phyloP scores from a whole-genome alignment of 1,140 invertebrate species.

The Neoseiulus cucumeris region DNA sequence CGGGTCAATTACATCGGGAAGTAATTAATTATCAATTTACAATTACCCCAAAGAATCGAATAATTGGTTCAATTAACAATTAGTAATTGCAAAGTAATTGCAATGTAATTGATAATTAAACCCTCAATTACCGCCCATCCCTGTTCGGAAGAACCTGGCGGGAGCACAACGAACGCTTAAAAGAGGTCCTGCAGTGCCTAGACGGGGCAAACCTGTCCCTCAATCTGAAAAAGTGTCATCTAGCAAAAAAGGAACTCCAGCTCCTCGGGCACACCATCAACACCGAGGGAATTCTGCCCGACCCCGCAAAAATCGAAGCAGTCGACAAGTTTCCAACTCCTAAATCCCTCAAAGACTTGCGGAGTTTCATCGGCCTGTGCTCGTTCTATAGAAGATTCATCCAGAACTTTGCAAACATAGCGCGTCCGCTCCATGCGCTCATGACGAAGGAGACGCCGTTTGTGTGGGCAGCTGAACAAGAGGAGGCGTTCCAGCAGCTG shows the following conservation, averaged over 20 bases:
- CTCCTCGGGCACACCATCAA: conserved; percentile 13
- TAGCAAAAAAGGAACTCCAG: conserved; percentile 5
- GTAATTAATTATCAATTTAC: too few relatives aligned
- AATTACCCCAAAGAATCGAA: too few relatives aligned
- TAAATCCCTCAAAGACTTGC: conserved; percentile 23
- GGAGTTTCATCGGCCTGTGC: conserved; percentile 29
- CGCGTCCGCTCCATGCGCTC: conserved; percentile 24
- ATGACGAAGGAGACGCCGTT: conserved; percentile 16
- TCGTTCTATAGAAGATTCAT: conserved; percentile 30
- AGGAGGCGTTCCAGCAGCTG: conserved; percentile 13
- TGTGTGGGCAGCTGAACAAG: conserved; percentile 14
- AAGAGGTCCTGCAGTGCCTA: conserved; percentile 5
- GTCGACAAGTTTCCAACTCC: conserved; percentile 3
- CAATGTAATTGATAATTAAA: too few relatives aligned
- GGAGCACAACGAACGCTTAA: conserved; percentile 16
- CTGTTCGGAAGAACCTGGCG: conserved; percentile 16
- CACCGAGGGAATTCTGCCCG: conserved; percentile 10
- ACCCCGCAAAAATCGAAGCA: not conserved
- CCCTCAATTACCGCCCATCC: too few relatives aligned
- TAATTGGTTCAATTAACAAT: too few relatives aligned
- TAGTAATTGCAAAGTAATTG: too few relatives aligned
- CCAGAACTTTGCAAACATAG: conserved; percentile 22
- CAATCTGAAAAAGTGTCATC: conserved; percentile 16
- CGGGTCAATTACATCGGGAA: too few relatives aligned
- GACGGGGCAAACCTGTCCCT: not conserved